Conservation (phyloP, 1,140 invertebrate genomes). For the Agrypnia vestita region DNA sequence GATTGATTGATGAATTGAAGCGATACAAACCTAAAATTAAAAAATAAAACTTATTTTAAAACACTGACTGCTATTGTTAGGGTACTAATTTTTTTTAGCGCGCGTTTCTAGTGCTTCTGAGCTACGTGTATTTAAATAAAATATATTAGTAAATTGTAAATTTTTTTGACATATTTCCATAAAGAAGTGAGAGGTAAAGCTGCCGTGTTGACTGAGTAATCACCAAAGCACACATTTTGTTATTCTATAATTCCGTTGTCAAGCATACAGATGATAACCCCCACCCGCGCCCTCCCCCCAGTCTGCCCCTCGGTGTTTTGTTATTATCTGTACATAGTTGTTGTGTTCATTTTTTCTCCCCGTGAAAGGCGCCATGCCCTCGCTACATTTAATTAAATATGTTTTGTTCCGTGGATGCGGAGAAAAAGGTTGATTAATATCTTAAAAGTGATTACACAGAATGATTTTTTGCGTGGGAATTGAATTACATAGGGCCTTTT, state of each 20-base stretch:
- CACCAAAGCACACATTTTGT: conserved; percentile 50
- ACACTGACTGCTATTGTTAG: too few species aligned
- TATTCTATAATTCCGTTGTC: conserved; percentile 51
- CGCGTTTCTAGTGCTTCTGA: too few species aligned
- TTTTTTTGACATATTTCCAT: too few species aligned
- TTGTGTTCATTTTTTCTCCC: conserved; percentile 7
- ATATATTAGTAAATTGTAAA: too few species aligned
- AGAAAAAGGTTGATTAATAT: conserved; percentile 25
- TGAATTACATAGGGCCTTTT: too few species aligned
- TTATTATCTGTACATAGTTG: conserved; percentile 4
- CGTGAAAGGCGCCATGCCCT: conserved; percentile 18
- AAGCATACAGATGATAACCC: conserved; percentile 59
- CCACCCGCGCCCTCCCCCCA: conserved; percentile 45
- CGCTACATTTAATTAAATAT: conserved; percentile 30
- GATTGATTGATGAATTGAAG: too few species aligned
- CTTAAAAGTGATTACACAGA: conserved; percentile 10
- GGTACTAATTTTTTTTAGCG: too few species aligned
- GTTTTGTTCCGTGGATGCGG: background rate
- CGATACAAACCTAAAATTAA: too few species aligned
- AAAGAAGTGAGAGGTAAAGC: too few species aligned
- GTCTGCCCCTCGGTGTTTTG: background rate
- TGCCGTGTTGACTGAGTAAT: conserved; percentile 55
- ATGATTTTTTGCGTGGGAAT: too few species aligned
- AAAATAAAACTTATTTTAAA: too few species aligned
- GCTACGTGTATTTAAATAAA: too few species aligned